A percentile compares a stretch with the other conserved stretches of the same genome.
Evolutionary conservation across 2,113 vertebrate genomes (phyloP).

Genomic region (Indri indri): DNA sequence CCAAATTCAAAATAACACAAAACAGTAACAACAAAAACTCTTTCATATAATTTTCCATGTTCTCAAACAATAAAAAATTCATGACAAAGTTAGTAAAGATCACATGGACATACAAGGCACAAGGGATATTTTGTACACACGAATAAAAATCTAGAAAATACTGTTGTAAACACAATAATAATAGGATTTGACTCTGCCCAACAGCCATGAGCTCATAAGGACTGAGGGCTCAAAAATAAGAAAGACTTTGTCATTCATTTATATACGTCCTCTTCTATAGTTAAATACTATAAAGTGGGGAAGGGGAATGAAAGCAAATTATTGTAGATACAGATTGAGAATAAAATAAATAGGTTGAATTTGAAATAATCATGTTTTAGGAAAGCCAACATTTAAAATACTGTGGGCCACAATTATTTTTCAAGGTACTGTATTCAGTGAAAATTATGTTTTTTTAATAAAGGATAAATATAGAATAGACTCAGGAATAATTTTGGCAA

Average conservation of each 20-base stretch:
- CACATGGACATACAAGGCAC: not conserved
- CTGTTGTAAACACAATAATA: not conserved
- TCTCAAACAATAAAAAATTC: constrained; percentile 18
- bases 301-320: not conserved
- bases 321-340: not conserved
- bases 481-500: not conserved
- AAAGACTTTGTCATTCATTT: not conserved
- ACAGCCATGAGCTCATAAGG: not conserved
- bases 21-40: not conserved
- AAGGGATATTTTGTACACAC: not conserved
- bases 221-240: not conserved
- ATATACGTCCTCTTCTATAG: not conserved
- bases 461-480: not conserved
- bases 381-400: not conserved
- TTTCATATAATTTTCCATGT: not conserved
- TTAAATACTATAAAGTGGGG: not conserved
- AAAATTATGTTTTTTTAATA: not conserved
- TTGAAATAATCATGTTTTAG: not conserved
- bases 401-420: not conserved
- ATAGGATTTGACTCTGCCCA: not conserved
- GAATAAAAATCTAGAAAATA: not conserved
- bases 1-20: not conserved
- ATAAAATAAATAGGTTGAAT: not conserved
- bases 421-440: not conserved
- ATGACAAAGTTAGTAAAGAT: not conserved